Base-by-base conservation (phyloP, 1,140 invertebrate genomes). In the Trissolcus basalis region DNA sequence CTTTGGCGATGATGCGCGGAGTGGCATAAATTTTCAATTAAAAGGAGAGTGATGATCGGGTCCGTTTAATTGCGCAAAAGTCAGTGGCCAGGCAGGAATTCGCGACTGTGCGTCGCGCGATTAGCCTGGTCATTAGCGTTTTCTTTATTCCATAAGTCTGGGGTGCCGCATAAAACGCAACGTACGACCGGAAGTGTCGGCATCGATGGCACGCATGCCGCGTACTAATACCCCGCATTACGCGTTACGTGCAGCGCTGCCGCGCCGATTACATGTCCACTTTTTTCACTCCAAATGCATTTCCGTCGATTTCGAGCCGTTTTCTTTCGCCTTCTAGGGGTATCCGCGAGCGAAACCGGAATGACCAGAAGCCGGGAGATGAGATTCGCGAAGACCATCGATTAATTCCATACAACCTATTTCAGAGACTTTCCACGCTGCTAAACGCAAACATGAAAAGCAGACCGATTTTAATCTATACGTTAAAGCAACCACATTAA, bases 231-330 rank as follows among this genome's bases (percentile, higher is more conserved):
- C 48, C 61, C 14, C 54, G 56, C 56, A 74, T 74, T 78, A 78
- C 61, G 60, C 60, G 49, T 68, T 54, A 51, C 59, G 27, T 36
- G 54, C 59, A 39, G 39, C 54, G 33, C 65, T 73, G 65, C 47
- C 60, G 7, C n/a, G 41, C 36, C 9, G 76, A 78, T 78, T 78
- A 78, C 69, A 1, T 27, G 64, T 68, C 65, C 47, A 63, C 65
- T 78, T 74, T 74, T 73, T 78, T 73, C 61, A 45, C 61, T 71
- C 60, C 65, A 67, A 74, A 74, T 63, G 70, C 67, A 61, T 73
- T 78, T 78, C 76, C 76, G 65, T 71, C 61, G 65, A 67, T 74
- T 74, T 67, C 70, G 63, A 74, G 61, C 56, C 61, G 68, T 78
- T 78, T 78, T 78, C 76, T 65, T 61, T 61, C 1, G 33, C 69